phyloP scores from a whole-genome alignment of 2,888 invertebrate genomes.

The Nowickia ferox region DNA sequence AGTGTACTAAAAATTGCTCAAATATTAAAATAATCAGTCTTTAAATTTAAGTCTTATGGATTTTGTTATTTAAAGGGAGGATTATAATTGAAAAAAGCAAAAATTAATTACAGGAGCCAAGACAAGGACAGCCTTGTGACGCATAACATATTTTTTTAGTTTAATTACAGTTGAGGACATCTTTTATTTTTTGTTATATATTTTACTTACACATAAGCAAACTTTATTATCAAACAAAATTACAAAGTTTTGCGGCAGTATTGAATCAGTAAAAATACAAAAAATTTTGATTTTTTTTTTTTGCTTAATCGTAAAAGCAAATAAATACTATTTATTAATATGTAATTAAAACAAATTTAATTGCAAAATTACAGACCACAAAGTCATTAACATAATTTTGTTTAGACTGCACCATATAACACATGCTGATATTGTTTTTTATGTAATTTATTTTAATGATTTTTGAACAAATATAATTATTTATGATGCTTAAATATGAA shows the following conservation, averaged over 20 bases:
- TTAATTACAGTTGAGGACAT: not conserved
- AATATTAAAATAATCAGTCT: too few species aligned
- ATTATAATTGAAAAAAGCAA: too few species aligned
- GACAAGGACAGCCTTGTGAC: too few species aligned
- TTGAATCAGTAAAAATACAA: not conserved
- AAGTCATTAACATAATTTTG: slow-evolving; percentile 52
- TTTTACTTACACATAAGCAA: not conserved
- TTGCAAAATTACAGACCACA: slow-evolving; percentile 50
- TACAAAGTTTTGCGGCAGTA: slow-evolving; percentile 4
- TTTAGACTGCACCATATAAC: not conserved
- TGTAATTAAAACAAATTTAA: slow-evolving; percentile 24
- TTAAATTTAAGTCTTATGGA: too few species aligned
- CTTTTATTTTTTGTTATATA: too few species aligned
- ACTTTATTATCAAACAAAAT: not conserved
- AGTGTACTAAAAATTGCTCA: too few species aligned
- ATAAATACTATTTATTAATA: slow-evolving; percentile 49
- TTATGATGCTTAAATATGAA: too few species aligned
- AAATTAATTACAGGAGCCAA: too few species aligned
- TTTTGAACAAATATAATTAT: too few species aligned
- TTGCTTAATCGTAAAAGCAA: slow-evolving; percentile 13
- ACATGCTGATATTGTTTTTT: not conserved
- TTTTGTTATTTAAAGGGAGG: too few species aligned
- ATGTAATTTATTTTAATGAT: not conserved
- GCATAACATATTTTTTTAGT: not conserved
- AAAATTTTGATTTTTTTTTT: too few species aligned